These are phyloP conservation scores for Poeciliopsis retropinna DNA, from an alignment of 2,113 vertebrate genomes.

Conservation along the genomic window DNA sequence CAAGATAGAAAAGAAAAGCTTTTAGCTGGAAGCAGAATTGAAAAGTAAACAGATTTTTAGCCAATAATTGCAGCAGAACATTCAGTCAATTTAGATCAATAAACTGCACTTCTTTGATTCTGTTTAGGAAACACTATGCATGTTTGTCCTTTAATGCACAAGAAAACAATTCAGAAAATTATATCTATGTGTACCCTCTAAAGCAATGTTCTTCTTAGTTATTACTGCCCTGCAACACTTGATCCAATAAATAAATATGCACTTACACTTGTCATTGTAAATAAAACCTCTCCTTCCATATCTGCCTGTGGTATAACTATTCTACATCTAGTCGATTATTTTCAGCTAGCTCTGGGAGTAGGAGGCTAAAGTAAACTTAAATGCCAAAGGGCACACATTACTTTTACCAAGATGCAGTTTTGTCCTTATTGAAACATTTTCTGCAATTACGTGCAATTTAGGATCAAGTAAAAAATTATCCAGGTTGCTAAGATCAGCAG, in stretches of 20 bases:
- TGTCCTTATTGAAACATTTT: slow-evolving; percentile 25
- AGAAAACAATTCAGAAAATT: not conserved
- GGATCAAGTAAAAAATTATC: slow-evolving; percentile 34
- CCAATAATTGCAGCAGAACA: not conserved
- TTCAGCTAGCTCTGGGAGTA: slow-evolving; percentile 45
- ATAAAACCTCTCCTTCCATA: slow-evolving; percentile 11
- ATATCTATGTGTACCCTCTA: not conserved
- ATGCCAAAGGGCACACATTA: slow-evolving; percentile 50
- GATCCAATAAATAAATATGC: slow-evolving; percentile 2
- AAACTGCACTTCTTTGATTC: not conserved
- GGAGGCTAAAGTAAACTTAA: slow-evolving; percentile 53
- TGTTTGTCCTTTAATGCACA: not conserved
- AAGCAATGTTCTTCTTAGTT: not conserved
- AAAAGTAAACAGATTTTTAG: slow-evolving; percentile 9
- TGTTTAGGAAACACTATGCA: not conserved
- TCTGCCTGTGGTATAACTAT: slow-evolving; percentile 38
- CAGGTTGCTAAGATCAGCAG: slow-evolving; percentile 20
- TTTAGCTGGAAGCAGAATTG: slow-evolving; percentile 10
- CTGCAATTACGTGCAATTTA: slow-evolving; percentile 53
- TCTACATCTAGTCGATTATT: slow-evolving; percentile 40
- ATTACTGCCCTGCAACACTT: not conserved
- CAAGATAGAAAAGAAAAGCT: slow-evolving; percentile 12
- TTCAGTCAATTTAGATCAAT: not conserved
- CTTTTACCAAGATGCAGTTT: slow-evolving; percentile 38
- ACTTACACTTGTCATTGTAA: slow-evolving; percentile 21